Percentiles rank a stretch among this genome's conserved stretches.
These are phyloP conservation scores for Trichacis sp. DNA, from an alignment of 2,888 invertebrate genomes.

Conservation along the genomic window DNA sequence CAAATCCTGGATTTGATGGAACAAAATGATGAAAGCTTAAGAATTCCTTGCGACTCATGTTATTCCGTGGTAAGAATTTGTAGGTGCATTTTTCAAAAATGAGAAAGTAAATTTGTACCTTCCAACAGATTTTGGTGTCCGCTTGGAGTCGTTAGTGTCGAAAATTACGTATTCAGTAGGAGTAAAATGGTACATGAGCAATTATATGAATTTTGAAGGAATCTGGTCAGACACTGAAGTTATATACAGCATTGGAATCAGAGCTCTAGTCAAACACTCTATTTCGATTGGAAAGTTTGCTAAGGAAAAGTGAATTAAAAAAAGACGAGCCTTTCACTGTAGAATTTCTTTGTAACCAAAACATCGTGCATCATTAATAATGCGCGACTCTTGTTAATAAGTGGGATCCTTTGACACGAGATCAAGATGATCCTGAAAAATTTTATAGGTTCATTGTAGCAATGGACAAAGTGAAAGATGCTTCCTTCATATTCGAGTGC, in stretches of 20 bases:
- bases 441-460: slow-evolving; percentile 64
- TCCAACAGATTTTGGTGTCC: slow-evolving; percentile 54
- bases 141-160: slow-evolving; percentile 58
- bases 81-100: slow-evolving; percentile 12
- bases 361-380: slow-evolving; percentile 67
- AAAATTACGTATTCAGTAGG: slow-evolving; percentile 54
- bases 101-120: slow-evolving; percentile 3
- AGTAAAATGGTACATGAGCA: slow-evolving; percentile 51
- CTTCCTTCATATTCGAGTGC: slow-evolving; percentile 68
- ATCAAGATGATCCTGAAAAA: slow-evolving; percentile 50
- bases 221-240: slow-evolving; percentile 34
- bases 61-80: slow-evolving; percentile 54
- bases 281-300: slow-evolving; percentile 67
- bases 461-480: slow-evolving; percentile 68
- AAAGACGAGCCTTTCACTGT: slow-evolving; percentile 70
- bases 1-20: slow-evolving; percentile 52
- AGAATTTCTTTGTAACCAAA: slow-evolving; percentile 65
- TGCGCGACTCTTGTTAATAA: slow-evolving; percentile 64
- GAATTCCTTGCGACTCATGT: slow-evolving; percentile 47
- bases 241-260: slow-evolving; percentile 60
- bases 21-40: slow-evolving; percentile 23
- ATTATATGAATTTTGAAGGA: slow-evolving; percentile 62
- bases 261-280: slow-evolving; percentile 66
- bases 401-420: slow-evolving; percentile 55
- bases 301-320: slow-evolving; percentile 68